Evolutionary conservation across 2,888 invertebrate genomes (phyloP).

Genomic region (Pecten maximus): DNA sequence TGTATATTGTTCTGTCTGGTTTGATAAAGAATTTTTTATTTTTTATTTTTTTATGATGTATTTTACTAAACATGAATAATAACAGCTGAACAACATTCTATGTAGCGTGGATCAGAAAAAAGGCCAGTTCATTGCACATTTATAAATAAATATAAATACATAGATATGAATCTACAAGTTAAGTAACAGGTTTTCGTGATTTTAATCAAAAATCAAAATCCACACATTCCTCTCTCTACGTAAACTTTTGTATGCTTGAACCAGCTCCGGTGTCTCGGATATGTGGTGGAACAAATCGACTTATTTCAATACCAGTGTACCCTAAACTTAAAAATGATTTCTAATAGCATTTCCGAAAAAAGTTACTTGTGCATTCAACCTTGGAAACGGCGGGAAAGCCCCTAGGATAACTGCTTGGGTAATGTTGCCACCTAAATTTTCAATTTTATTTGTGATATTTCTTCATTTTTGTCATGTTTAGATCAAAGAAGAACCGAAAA

Average conservation of each 20-base stretch:
- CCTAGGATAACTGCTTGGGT: not conserved
- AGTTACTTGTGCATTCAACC: not conserved
- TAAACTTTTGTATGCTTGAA: not conserved
- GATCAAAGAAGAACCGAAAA: slow-evolving; percentile 1
- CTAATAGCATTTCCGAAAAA: no score
- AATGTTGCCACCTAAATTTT: not conserved
- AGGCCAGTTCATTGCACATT: not conserved
- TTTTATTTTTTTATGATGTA: no score
- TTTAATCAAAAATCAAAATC: not conserved
- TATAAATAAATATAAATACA: not conserved
- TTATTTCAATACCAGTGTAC: not conserved
- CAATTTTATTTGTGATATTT: not conserved
- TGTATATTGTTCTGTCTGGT: no score
- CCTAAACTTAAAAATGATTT: not conserved
- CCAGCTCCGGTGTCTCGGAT: not conserved
- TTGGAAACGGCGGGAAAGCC: not conserved
- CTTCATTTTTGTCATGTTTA: not conserved
- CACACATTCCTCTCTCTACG: not conserved
- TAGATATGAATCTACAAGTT: not conserved
- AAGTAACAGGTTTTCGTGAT: not conserved
- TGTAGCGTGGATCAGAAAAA: not conserved
- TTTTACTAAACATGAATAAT: no score
- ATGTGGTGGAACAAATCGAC: not conserved
- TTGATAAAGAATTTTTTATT: no score
- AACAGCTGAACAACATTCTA: no score